A percentile compares a stretch with the other conserved stretches of the same genome.
These are phyloP conservation scores for Apodemus agrarius DNA, from an alignment of 2,797 vertebrate species.

Conservation along the genomic window DNA sequence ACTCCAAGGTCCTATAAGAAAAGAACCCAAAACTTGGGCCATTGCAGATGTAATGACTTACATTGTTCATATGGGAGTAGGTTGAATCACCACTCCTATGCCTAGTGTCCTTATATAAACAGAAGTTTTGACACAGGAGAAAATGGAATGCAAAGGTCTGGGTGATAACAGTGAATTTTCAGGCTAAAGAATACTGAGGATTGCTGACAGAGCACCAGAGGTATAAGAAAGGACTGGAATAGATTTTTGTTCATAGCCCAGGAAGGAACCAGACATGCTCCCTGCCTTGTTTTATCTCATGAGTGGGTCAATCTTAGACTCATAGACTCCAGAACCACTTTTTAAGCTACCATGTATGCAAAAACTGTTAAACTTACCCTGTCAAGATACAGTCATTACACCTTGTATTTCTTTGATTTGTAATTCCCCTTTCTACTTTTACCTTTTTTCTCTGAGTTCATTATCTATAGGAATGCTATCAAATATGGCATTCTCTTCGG, in stretches of 20 bases:
- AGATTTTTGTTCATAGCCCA: not conserved
- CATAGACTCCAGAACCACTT: not conserved
- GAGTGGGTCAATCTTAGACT: not conserved
- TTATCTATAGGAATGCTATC: not conserved
- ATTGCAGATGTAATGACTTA: not conserved
- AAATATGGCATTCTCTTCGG: not conserved
- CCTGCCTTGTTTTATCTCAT: not conserved
- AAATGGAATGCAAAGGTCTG: not conserved
- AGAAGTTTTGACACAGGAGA: not conserved
- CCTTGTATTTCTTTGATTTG: not conserved
- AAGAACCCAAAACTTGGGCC: not conserved
- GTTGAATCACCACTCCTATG: not conserved
- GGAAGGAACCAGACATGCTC: not conserved
- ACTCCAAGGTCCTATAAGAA: not conserved
- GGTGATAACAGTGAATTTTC: not conserved
- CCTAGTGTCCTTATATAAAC: not conserved
- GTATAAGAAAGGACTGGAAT: not conserved
- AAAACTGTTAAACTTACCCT: not conserved
- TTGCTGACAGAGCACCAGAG: not conserved
- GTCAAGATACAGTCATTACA: not conserved
- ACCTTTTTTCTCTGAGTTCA: not conserved
- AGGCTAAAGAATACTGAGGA: not conserved
- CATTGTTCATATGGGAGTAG: not conserved
- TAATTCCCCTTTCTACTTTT: not conserved
- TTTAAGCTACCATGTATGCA: not conserved